Evolutionary conservation across 2,113 vertebrate genomes (phyloP), one percentile per base, ranked within the genome.

Genomic region (Alouatta palliata): DNA sequence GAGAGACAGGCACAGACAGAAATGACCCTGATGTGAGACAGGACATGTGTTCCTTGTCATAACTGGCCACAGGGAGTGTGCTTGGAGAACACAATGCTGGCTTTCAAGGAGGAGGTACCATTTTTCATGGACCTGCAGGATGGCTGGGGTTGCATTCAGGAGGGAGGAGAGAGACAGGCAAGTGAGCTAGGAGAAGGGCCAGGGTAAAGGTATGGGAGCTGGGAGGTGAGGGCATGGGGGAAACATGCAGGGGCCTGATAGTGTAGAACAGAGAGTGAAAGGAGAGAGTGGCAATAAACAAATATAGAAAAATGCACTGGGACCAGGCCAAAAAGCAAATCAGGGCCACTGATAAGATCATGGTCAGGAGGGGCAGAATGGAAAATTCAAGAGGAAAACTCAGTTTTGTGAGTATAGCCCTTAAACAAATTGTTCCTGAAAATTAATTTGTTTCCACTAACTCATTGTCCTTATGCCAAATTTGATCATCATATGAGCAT

Each of bases 11-110:
- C 19, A 49, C 0, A 0, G 21, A 14, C 25, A 30, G 84, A 88
- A 71, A 86, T 8, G 20, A 64, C 75, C 52, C 9, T 10, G 27
- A 21, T 1, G 11, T 5, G 6, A 80, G 27, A 32, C 37, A 58
- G 8, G 35, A 19, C 2, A 0, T 17, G 12, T 2, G 54, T 81
- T 80, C 3, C 21, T 25, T 4, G 49, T 23, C 8, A 5, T 35
- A 40, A 32, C 9, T 1, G 9, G 73, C 32, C 66, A 6, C 7
- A 8, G 40, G 25, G 13, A 47, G 8, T 5, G 11, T 43, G 23
- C 35, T 12, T 8, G 8, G 87, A n/a, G 40, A 35, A 21, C 17
- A 9, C 0, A 0, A 0, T 0, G 0, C 14, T n/a, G 14, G 70
- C 20, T 30, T 94, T 61, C 43, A 5, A 66, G 43, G 32, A 58